Evolutionary conservation across 2,888 invertebrate genomes (phyloP).

Genomic region (Phoenoteleia sp.): DNA sequence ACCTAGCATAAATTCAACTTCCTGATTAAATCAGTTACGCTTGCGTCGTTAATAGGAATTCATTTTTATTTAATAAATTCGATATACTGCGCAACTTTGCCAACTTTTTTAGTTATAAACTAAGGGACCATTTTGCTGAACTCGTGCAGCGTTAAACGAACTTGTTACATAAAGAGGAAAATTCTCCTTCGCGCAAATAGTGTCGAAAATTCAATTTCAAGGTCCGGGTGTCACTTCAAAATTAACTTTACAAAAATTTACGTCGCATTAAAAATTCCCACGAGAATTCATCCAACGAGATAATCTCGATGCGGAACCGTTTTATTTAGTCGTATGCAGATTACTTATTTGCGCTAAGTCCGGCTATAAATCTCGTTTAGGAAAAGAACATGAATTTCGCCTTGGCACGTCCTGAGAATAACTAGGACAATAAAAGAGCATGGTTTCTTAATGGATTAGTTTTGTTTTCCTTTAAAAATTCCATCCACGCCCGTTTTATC

Average conservation of each 20-base stretch:
- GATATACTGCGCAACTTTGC: too few species aligned
- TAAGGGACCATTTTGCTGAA: too few species aligned
- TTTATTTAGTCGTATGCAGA: conserved; percentile 43
- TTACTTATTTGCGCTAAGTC: conserved; percentile 12
- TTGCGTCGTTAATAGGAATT: too few species aligned
- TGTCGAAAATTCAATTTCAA: conserved; percentile 21
- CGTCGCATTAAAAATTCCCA: too few species aligned
- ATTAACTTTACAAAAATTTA: too few species aligned
- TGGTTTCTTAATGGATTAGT: conserved; percentile 25
- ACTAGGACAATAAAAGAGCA: not conserved
- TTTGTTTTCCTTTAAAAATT: not conserved
- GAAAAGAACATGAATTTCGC: not conserved
- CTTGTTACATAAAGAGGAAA: too few species aligned
- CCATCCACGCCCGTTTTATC: conserved; percentile 16
- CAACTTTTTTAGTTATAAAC: too few species aligned
- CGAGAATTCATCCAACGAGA: not conserved
- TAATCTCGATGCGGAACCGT: conserved; percentile 7
- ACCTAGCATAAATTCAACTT: too few species aligned
- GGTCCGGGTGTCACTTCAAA: conserved; percentile 7
- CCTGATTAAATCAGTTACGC: too few species aligned
- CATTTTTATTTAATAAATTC: too few species aligned
- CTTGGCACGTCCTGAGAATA: not conserved
- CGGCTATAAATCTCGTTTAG: not conserved
- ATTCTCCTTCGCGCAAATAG: conserved; percentile 6
- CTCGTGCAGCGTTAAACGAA: too few species aligned